Base-by-base conservation (phyloP, 2,113 vertebrate species). In the Chaenocephalus aceratus region DNA sequence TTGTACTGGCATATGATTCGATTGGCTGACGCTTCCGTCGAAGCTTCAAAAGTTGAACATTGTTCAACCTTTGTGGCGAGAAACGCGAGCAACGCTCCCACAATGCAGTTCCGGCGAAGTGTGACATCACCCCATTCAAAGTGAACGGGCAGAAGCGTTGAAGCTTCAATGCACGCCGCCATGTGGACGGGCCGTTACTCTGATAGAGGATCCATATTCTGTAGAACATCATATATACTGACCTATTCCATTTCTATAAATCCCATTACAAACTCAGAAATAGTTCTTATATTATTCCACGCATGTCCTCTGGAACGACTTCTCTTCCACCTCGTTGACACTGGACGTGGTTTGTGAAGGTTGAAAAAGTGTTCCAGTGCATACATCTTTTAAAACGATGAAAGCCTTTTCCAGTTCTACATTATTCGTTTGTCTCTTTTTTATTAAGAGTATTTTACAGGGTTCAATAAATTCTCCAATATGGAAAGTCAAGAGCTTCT, bases 381-480 rank as follows among this genome's bases (percentile, higher is more conserved):
- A 54, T 46, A 16, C 12, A 15, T 66, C 48, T 79, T 16, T 53
- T 10, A 51, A 45, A 57, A 60, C 2, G 41, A 15, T 76, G 65
- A 80, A 79, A 70, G 52, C 49, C 62, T 61, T 45, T 16, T 86
- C 74, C 82, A 74, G 74, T 68, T 74, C 26, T 78, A 36, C n/a
- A 49, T 16, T n/a, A 52, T 67, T 69, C 14, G 6, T 54, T n/a
- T 44, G 66, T 61, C 67, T 82, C 80, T 85, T 69, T 85, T 69
- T 81, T 52, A 78, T 74, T 74, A 86, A 86, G 68, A 87, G 78
- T 30, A 14, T 62, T 74, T 83, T 23, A 75, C 51, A 57, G 26
- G 15, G 18, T 75, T 85, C 21, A 53, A 72, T 59, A 72, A 76
- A 87, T 84, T 91, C 90, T 92, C 87, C 90, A 92, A 93, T 91